Base-by-base conservation (phyloP, 2,888 invertebrate genomes). In the Monoplex corrugatus region DNA sequence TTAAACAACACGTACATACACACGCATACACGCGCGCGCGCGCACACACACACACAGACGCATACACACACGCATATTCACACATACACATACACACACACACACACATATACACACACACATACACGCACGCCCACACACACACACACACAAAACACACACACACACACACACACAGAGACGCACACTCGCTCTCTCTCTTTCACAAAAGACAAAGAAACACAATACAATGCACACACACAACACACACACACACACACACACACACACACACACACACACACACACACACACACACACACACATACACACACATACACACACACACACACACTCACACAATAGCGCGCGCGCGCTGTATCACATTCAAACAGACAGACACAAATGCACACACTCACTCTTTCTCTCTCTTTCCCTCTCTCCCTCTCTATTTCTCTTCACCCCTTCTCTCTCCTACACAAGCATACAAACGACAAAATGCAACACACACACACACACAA, bases 211-310 rank as follows among this genome's bases (percentile, higher is more conserved):
- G 10, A 32, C 32, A 72, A 8, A 75, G 38, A 38, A 13, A 75
- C 35, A 35, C 75, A 38, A 8, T 16, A 10, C 16, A 10, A 75
- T 3, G 35, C 35, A 38, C 35, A 28, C 16, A 13, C 38, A 35
- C 35, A 16, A 68, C 63, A 68, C 63, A 16, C 63, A 68, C 19
- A 75, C 38, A 75, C 35, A 75, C 38, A 75, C 10, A 75, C 75
- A 75, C 35, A 35, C 38, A 75, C 6, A 75, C 6, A 75, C 35
- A 75, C 38, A 75, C 6, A 75, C 63, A 68, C 50, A 13, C 8
- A 8, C 63, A 68, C 63, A 68, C 63, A 68, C 63, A 63, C 63
- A 68, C 63, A 68, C 63, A 68, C 63, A 68, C 63, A 13, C 63
- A 13, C 63, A 5, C 63, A 13, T n/a, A 5, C 63, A 6, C 63